Evolutionary conservation across 2,113 vertebrate species (phyloP), one percentile per base, ranked within the genome.

Genomic region (Rhabdornis inornatus): DNA sequence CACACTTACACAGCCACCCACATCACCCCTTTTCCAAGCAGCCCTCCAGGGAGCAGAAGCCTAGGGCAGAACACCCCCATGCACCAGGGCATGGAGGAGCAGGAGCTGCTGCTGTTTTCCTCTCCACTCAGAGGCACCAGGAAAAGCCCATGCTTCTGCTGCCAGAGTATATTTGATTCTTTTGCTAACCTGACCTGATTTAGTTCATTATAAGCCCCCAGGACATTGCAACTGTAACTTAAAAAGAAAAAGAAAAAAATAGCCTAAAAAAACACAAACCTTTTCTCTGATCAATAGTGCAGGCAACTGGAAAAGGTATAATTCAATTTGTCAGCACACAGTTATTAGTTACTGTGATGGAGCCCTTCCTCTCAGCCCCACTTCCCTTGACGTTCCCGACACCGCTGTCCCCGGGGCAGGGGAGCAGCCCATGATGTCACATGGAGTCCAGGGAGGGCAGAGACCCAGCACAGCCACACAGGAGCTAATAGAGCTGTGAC

Each of bases 271-370:
- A 92, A 80, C 72, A 72, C 66, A 55, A 90, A 40, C 60, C 23
- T 82, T 76, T 91, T 82, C 94, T 91, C 52, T 90, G 91, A 93
- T 96, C 97, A 92, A 83, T 88, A 95, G 92, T 71, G 72, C 72
- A 87, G 83, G 94, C 90, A 96, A 83, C 83, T 86, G 86, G 93
- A 95, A 96, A 96, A 97, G 89, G 83, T 88, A 53, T 92, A 94
- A 96, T 94, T 97, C 95, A 91, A 57, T 97, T 96, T 97, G 97
- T 96, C 96, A 93, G 94, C 66, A 66, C 74, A 88, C 64, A 66
- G 87, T 96, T 96, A 95, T 97, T 96, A 92, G 95, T 97, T 95
- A 97, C 83, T 33, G 69, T 94, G 97, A 97, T 68, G 83, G 81
- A 97, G 74, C 80, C 86, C 83, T 92, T 97, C 93, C 86, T 96